A percentile compares a stretch with the other conserved stretches of the same genome.
These are phyloP conservation scores for Cololabis saira DNA, from an alignment of 2,113 vertebrate species.

Conservation along the genomic window DNA sequence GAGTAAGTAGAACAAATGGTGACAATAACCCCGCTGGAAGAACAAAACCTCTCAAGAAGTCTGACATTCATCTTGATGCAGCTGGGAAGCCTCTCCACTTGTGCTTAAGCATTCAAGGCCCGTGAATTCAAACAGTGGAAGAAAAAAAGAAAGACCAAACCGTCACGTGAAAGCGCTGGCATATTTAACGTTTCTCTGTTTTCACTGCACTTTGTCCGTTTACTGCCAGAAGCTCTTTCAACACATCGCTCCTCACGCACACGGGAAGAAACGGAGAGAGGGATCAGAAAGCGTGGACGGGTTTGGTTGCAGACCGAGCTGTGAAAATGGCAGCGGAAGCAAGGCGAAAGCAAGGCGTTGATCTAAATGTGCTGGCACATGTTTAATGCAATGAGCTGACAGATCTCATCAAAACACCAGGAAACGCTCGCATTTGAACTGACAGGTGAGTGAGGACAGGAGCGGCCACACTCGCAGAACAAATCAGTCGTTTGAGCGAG, in stretches of 20 bases:
- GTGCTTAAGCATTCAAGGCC: conserved; percentile 10
- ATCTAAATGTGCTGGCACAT: conserved; percentile 42
- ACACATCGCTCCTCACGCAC: conserved; percentile 4
- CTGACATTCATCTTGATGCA: conserved; percentile 17
- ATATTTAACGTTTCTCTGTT: conserved; percentile 49
- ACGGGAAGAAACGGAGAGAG: not conserved
- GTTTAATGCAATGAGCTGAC: conserved; percentile 27
- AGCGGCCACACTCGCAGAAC: conserved; percentile 15
- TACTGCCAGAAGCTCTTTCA: conserved; percentile 13
- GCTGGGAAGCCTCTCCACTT: conserved; percentile 3
- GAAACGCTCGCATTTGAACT: not conserved
- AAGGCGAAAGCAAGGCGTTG: conserved; percentile 22
- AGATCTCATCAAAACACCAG: conserved; percentile 4
- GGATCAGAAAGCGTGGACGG: not conserved
- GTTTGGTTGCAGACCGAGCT: conserved; percentile 20
- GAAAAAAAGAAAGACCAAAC: conserved; percentile 16
- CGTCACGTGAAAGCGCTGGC: conserved; percentile 32
- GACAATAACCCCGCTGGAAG: not conserved
- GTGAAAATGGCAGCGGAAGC: conserved; percentile 19
- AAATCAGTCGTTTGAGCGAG: conserved; percentile 31
- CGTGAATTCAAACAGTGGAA: conserved; percentile 1
- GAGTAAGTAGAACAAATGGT: conserved; percentile 5
- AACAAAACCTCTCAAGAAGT: conserved; percentile 13
- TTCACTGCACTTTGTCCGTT: conserved; percentile 31
- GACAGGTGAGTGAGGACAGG: conserved; percentile 1